A percentile compares a stretch with the other conserved stretches of the same genome.
phyloP scores from a whole-genome alignment of 2,113 vertebrate genomes.

The Geococcyx californianus region DNA sequence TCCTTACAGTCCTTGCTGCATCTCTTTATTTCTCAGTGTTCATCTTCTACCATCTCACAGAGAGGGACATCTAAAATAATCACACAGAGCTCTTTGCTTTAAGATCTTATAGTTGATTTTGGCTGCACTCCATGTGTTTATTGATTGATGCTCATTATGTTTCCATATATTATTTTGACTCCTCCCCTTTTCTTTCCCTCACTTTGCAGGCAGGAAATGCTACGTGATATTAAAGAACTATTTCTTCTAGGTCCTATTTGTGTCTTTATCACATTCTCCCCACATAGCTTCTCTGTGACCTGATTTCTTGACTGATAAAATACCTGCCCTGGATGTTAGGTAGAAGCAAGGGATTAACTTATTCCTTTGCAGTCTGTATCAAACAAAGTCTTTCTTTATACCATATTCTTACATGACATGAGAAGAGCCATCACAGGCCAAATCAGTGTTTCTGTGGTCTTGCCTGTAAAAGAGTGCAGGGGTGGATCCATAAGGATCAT shows the following conservation, averaged over 20 bases:
- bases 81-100: not conserved
- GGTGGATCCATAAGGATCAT: not conserved
- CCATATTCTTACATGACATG: not conserved
- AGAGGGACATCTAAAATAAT: not conserved
- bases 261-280: not conserved
- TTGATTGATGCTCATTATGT: not conserved
- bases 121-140: not conserved
- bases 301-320: not conserved
- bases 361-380: not conserved
- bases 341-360: not conserved
- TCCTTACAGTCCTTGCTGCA: no score
- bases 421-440: not conserved
- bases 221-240: not conserved
- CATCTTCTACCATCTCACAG: no score
- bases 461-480: not conserved
- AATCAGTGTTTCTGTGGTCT: not conserved
- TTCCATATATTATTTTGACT: not conserved
- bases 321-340: not conserved
- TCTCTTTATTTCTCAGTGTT: no score
- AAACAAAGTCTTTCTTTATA: not conserved
- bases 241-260: not conserved
- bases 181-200: not conserved
- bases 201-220: not conserved
- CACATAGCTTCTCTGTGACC: not conserved
- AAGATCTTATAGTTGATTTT: not conserved